phyloP scores from a whole-genome alignment of 2,888 invertebrate genomes.

The Drosophila peninsularis region DNA sequence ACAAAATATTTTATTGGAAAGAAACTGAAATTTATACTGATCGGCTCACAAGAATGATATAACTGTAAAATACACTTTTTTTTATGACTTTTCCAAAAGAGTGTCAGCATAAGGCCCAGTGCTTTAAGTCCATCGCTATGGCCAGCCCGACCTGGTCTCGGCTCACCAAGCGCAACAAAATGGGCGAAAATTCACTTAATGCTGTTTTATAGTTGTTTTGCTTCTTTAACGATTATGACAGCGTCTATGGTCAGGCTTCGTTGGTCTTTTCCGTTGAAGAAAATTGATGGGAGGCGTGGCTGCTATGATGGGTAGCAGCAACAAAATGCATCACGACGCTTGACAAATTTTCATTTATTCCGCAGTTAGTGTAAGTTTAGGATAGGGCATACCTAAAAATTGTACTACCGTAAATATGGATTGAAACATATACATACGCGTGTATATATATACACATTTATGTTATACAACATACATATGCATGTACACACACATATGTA shows the following conservation, averaged over 20 bases:
- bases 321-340: neutral
- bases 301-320: neutral
- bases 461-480: conserved; percentile 5
- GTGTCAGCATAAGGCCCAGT: neutral
- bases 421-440: conserved; percentile 16
- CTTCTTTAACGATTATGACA: conserved; percentile 64
- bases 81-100: too few species aligned
- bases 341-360: conserved; percentile 37
- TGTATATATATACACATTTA: conserved; percentile 20
- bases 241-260: conserved; percentile 47
- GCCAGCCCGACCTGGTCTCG: conserved; percentile 11
- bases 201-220: conserved; percentile 70
- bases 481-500: conserved; percentile 14
- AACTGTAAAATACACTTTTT: too few species aligned
- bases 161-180: conserved; percentile 45
- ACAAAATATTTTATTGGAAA: neutral
- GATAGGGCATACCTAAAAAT: conserved; percentile 3
- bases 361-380: neutral
- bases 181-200: conserved; percentile 61
- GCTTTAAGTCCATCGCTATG: conserved; percentile 26
- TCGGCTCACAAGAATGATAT: too few species aligned
- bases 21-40: neutral
- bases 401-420: conserved; percentile 23
- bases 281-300: neutral
- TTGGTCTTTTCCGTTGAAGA: conserved; percentile 29